These are phyloP conservation scores for Leptodactylus fuscus DNA, from an alignment of 2,113 vertebrate species.

Conservation along the genomic window DNA sequence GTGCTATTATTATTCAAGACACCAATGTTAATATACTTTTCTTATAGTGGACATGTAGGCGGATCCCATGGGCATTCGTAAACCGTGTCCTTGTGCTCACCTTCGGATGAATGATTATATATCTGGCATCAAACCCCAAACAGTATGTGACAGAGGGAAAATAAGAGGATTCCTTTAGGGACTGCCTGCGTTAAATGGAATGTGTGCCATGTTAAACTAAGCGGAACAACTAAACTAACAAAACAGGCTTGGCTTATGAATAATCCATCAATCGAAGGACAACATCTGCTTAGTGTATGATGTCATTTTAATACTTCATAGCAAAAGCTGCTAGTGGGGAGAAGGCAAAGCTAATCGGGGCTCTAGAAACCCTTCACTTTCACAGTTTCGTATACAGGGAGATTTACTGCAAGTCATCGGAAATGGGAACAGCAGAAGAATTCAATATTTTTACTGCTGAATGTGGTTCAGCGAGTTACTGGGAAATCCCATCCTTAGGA, in stretches of 20 bases:
- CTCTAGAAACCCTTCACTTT: background rate
- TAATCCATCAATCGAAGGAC: slow-evolving; percentile 37
- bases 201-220: slow-evolving; percentile 51
- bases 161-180: slow-evolving; percentile 54
- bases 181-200: slow-evolving; percentile 28
- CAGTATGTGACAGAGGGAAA: slow-evolving; percentile 56
- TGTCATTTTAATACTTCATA: slow-evolving; percentile 2
- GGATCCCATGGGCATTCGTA: slow-evolving; percentile 10
- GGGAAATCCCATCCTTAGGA: too few relatives aligned
- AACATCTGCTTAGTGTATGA: slow-evolving; percentile 14
- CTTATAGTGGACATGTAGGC: slow-evolving; percentile 23
- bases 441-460: too few relatives aligned
- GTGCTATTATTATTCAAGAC: slow-evolving; percentile 35
- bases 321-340: too few relatives aligned
- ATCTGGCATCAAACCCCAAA: slow-evolving; percentile 56
- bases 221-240: slow-evolving; percentile 46
- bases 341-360: background rate
- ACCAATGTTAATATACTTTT: slow-evolving; percentile 43
- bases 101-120: slow-evolving; percentile 57
- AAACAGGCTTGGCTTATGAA: slow-evolving; percentile 32
- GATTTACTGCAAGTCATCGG: background rate
- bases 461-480: background rate
- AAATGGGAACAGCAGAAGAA: background rate
- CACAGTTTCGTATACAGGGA: background rate
- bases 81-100: slow-evolving; percentile 49